phyloP scores from a whole-genome alignment of 2,888 invertebrate genomes.

The Drosophila cyrtoloma region DNA sequence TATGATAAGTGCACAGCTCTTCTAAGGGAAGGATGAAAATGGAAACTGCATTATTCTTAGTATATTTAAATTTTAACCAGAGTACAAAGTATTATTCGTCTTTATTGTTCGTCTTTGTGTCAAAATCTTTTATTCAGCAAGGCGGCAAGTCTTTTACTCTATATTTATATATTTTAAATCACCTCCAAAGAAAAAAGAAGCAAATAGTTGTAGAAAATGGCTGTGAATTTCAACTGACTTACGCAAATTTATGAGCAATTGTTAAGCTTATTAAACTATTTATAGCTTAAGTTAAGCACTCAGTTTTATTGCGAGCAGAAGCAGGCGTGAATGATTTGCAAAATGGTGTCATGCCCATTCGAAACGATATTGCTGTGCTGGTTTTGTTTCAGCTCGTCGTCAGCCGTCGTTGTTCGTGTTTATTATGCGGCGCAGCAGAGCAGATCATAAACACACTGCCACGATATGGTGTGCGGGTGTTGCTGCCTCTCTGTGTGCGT shows the following conservation, averaged over 20 bases:
- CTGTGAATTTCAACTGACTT: not conserved
- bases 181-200: not conserved
- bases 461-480: slow-evolving; percentile 19
- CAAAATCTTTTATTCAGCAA: not conserved
- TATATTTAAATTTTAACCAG: not conserved
- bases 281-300: not conserved
- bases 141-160: not conserved
- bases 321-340: slow-evolving; percentile 43
- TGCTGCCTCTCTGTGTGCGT: slow-evolving; percentile 3
- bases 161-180: not conserved
- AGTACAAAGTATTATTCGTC: not conserved
- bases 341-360: slow-evolving; percentile 1
- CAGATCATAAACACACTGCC: slow-evolving; percentile 57
- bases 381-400: slow-evolving; percentile 16
- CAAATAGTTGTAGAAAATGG: not conserved
- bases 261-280: not conserved
- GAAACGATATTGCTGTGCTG: slow-evolving; percentile 15
- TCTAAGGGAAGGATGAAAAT: not conserved
- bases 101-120: not conserved
- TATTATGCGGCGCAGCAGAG: slow-evolving; percentile 64
- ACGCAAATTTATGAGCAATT: not conserved
- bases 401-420: slow-evolving; percentile 24
- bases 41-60: not conserved
- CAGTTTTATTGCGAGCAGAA: not conserved
- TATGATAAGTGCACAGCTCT: not conserved